phyloP scores from a whole-genome alignment of 1,140 invertebrate species.

The Drosophila bifasciata region DNA sequence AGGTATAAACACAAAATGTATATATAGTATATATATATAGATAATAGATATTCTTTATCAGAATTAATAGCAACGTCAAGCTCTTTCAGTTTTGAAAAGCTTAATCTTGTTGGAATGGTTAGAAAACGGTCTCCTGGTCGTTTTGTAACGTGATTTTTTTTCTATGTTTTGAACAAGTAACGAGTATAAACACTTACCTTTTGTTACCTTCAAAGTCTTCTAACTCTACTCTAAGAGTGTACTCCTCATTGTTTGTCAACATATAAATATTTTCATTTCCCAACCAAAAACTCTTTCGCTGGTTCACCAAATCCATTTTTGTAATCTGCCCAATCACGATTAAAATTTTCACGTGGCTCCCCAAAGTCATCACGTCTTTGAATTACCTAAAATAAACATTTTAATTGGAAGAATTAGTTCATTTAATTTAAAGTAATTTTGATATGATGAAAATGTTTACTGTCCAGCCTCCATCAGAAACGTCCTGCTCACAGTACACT shows the following conservation, averaged over 20 bases:
- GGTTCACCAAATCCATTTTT: slow-evolving; percentile 97
- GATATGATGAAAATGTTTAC: slow-evolving; percentile 85
- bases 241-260: slow-evolving; percentile 97
- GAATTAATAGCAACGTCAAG: no score
- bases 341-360: slow-evolving; percentile 95
- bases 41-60: no score
- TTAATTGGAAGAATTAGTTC: background rate
- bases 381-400: slow-evolving; percentile 88
- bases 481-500: slow-evolving; percentile 95
- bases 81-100: no score
- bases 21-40: no score
- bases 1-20: no score
- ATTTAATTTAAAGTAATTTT: background rate
- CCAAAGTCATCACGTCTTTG: slow-evolving; percentile 94
- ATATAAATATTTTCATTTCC: slow-evolving; percentile 97
- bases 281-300: slow-evolving; percentile 94
- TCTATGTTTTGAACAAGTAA: no score
- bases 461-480: slow-evolving; percentile 96
- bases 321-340: slow-evolving; percentile 97
- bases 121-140: no score
- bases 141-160: no score
- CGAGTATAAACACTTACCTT: slow-evolving; percentile 87
- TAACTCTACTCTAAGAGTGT: slow-evolving; percentile 93
- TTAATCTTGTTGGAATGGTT: no score
- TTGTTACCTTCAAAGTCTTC: slow-evolving; percentile 97